Conservation (phyloP, 2,888 invertebrate species). For the Sphaerophoria rueppellii region DNA sequence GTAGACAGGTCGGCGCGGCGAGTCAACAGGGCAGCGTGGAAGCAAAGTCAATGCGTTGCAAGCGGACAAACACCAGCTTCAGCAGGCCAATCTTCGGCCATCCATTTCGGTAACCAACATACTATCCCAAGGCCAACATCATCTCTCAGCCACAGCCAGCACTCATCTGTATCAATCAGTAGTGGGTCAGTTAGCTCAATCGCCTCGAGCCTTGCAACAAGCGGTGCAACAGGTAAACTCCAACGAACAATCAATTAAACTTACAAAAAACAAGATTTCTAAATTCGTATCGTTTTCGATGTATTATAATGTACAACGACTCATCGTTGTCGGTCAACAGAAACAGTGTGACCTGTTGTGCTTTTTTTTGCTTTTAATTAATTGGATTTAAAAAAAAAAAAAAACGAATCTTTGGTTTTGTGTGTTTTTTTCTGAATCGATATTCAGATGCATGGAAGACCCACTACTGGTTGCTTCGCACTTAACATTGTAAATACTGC, state of each 20-base stretch:
- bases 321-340: slow-evolving; percentile 15
- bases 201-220: slow-evolving; percentile 84
- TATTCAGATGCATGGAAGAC: slow-evolving; percentile 79
- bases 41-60: slow-evolving; percentile 92
- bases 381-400: slow-evolving; percentile 2
- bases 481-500: slow-evolving; percentile 47
- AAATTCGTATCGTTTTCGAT: slow-evolving; percentile 35
- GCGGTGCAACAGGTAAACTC: slow-evolving; percentile 82
- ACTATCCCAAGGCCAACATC: slow-evolving; percentile 87
- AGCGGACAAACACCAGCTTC: slow-evolving; percentile 84
- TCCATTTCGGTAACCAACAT: slow-evolving; percentile 82
- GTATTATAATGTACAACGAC: slow-evolving; percentile 21
- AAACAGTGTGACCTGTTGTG: slow-evolving; percentile 28
- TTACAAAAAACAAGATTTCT: slow-evolving; percentile 19
- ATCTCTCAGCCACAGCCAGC: slow-evolving; percentile 88
- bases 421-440: slow-evolving; percentile 63
- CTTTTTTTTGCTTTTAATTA: slow-evolving; percentile 19
- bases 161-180: slow-evolving; percentile 83
- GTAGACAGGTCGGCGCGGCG: slow-evolving; percentile 95
- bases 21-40: slow-evolving; percentile 93
- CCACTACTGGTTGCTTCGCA: slow-evolving; percentile 80
- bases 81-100: slow-evolving; percentile 81
- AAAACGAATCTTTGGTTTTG: slow-evolving; percentile 57
- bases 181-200: slow-evolving; percentile 87
- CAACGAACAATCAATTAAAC: slow-evolving; percentile 42